Evolutionary conservation across 2,888 invertebrate genomes (phyloP).

Genomic region (Nematopogon swammerdamellus): DNA sequence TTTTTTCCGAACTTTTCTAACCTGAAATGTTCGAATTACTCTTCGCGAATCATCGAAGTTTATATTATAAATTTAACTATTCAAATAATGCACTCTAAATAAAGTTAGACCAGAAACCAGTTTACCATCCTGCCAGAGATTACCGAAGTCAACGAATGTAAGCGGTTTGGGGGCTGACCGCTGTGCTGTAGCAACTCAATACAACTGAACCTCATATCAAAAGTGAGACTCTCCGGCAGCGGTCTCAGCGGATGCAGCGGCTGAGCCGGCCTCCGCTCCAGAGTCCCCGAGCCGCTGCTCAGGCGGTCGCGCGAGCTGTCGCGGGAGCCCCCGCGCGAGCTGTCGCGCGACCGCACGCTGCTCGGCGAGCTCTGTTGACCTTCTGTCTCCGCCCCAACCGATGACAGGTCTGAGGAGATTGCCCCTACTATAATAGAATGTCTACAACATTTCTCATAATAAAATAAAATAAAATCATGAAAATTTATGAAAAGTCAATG

Average conservation of each 20-base stretch:
- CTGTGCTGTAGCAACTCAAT: too few species aligned
- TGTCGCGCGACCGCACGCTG: conserved; percentile 36
- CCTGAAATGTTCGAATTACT: too few species aligned
- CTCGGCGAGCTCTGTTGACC: conserved; percentile 31
- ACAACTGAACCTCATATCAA: conserved; percentile 92
- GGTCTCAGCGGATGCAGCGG: conserved; percentile 59
- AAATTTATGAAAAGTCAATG: background rate
- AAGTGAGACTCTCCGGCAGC: conserved; percentile 79
- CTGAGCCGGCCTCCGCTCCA: conserved; percentile 37
- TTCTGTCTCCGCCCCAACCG: conserved; percentile 65
- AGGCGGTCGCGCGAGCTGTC: conserved; percentile 48
- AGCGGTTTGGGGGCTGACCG: too few species aligned
- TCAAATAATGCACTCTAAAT: too few species aligned
- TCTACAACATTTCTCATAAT: background rate
- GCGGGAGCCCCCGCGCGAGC: conserved; percentile 44
- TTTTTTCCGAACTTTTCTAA: too few species aligned
- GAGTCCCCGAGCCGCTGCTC: conserved; percentile 37
- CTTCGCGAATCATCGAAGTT: too few species aligned
- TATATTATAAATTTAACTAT: too few species aligned
- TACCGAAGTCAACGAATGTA: too few species aligned
- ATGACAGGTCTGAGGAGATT: conserved; percentile 74
- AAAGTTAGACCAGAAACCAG: too few species aligned
- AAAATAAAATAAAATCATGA: conserved; percentile 6
- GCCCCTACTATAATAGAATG: too few species aligned
- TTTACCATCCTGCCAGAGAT: too few species aligned